These are phyloP conservation scores for Amphipyra berbera DNA, from an alignment of 2,888 invertebrate genomes.

Conservation along the genomic window DNA sequence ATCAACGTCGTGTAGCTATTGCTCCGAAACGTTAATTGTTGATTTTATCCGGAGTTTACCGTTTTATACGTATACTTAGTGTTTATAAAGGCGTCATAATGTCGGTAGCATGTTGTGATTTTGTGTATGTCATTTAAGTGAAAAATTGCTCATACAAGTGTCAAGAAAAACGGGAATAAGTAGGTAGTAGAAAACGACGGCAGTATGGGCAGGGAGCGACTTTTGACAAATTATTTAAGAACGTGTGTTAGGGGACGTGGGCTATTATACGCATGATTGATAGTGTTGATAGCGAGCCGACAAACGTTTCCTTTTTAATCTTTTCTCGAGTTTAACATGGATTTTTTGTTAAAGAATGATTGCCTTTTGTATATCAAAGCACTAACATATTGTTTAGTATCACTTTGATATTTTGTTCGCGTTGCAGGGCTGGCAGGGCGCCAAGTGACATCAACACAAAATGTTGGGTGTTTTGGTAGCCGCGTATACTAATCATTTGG, in stretches of 20 bases:
- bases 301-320: conserved; percentile 79
- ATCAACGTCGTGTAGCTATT: conserved; percentile 63
- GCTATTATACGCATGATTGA: conserved; percentile 86
- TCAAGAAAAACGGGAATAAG: conserved; percentile 75
- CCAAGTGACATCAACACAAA: conserved; percentile 50
- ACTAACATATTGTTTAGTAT: conserved; percentile 48
- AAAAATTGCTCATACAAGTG: conserved; percentile 70
- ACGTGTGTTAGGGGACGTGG: conserved; percentile 86
- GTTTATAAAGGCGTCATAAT: conserved; percentile 14
- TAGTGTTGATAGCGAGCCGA: conserved; percentile 79
- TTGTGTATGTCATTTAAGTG: conserved; percentile 60
- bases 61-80: conserved; percentile 39
- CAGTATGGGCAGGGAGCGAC: conserved; percentile 76
- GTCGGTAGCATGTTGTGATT: conserved; percentile 30
- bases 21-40: conserved; percentile 52
- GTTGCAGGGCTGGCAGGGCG: conserved; percentile 43
- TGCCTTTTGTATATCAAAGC: conserved; percentile 54
- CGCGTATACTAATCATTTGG: conserved; percentile 39
- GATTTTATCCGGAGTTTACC: conserved; percentile 43
- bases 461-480: conserved; percentile 43
- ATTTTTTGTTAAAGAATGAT: conserved; percentile 62
- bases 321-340: conserved; percentile 68
- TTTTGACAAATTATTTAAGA: conserved; percentile 89
- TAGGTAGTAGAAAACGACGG: conserved; percentile 69
- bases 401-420: conserved; percentile 52